Evolutionary conservation across 1,140 invertebrate species (phyloP).

Genomic region (Bombyx mandarina): DNA sequence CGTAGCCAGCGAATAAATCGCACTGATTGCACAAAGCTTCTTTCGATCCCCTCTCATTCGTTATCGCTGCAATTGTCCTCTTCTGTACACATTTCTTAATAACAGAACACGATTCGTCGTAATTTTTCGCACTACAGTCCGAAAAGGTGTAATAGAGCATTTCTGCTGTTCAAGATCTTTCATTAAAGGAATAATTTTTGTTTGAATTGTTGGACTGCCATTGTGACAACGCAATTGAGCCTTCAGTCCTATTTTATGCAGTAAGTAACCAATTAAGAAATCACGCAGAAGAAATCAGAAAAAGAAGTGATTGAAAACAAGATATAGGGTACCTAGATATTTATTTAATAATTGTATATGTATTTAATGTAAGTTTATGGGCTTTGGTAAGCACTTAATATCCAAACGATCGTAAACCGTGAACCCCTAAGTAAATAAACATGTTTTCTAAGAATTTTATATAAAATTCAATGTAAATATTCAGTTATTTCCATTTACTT

Average conservation of each 20-base stretch:
- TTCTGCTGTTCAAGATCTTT: neutral
- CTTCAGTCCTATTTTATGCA: too few relatives aligned
- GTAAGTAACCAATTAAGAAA: too few relatives aligned
- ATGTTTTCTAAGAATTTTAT: neutral
- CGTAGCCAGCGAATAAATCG: constrained; percentile 38
- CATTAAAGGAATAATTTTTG: neutral
- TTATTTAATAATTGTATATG: too few relatives aligned
- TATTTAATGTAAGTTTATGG: too few relatives aligned
- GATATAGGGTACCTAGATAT: too few relatives aligned
- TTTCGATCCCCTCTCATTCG: constrained; percentile 41
- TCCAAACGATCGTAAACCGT: neutral
- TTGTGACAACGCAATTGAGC: too few relatives aligned
- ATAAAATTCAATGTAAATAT: neutral
- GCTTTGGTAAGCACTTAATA: too few relatives aligned
- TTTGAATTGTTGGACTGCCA: neutral
- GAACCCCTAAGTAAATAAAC: neutral
- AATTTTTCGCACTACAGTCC: too few relatives aligned
- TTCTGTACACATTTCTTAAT: constrained; percentile 43
- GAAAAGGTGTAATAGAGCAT: neutral
- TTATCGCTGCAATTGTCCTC: constrained; percentile 44
- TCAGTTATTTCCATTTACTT: too few relatives aligned
- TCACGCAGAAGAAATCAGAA: too few relatives aligned
- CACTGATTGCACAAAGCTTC: constrained; percentile 53
- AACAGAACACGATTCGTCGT: constrained; percentile 23
- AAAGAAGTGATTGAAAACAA: too few relatives aligned